Conservation (phyloP, 2,797 vertebrate species). For the Channa striata region DNA sequence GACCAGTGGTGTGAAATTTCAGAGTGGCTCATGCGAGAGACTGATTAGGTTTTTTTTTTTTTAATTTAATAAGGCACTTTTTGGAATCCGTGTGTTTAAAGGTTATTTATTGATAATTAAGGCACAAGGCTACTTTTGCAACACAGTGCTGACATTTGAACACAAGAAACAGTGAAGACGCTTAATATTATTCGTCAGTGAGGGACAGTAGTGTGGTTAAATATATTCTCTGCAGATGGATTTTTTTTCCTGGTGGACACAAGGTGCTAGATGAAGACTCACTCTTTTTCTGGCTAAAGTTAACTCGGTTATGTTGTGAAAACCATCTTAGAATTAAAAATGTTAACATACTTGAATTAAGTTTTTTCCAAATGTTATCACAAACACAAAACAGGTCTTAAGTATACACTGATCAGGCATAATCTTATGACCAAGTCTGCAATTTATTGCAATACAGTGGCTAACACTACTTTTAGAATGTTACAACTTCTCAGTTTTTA, state of each 20-base stretch:
- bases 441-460: too few relatives aligned
- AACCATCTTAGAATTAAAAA: conserved; percentile 4
- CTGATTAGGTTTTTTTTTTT: too few relatives aligned
- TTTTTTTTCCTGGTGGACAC: conserved; percentile 9
- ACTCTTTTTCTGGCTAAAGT: background rate
- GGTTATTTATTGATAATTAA: conserved; percentile 70
- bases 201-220: conserved; percentile 63
- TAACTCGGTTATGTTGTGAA: background rate
- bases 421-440: too few relatives aligned
- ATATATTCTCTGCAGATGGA: conserved; percentile 11
- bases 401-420: background rate
- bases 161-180: conserved; percentile 52
- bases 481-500: too few relatives aligned
- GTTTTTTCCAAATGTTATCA: conserved; percentile 15
- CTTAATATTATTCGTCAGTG: conserved; percentile 57
- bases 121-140: conserved; percentile 65
- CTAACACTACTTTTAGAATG: too few relatives aligned
- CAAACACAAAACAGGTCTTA: background rate
- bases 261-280: conserved; percentile 7
- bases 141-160: conserved; percentile 40
- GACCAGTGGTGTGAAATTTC: conserved; percentile 3
- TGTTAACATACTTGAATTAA: conserved; percentile 19
- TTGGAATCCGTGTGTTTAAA: conserved; percentile 17
- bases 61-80: conserved; percentile 3
- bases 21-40: too few relatives aligned